These are phyloP conservation scores for Falco cherrug DNA, from an alignment of 2,797 vertebrate genomes.

Conservation along the genomic window DNA sequence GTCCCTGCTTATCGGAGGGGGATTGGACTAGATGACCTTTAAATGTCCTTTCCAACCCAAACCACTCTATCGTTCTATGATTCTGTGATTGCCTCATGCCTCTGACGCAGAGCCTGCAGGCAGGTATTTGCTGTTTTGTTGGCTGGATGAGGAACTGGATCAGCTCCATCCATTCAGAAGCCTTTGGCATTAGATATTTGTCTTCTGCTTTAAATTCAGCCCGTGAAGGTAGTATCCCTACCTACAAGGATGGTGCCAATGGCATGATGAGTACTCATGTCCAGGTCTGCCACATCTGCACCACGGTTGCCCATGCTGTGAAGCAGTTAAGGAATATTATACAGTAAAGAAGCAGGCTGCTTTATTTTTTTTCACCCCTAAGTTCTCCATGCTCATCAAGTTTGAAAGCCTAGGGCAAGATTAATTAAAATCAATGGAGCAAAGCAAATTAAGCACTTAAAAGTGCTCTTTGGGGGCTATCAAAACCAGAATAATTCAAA, in stretches of 20 bases:
- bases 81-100: neutral
- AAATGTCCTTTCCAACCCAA: neutral
- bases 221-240: accelerated
- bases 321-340: neutral
- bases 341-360: neutral
- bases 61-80: neutral
- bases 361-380: neutral
- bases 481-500: slow-evolving; percentile 62
- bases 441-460: slow-evolving; percentile 68
- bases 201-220: neutral
- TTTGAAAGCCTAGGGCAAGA: slow-evolving; percentile 65
- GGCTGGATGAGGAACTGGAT: neutral
- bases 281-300: neutral
- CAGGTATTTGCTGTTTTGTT: accelerated
- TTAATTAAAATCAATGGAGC: slow-evolving; percentile 75
- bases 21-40: neutral
- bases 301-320: neutral
- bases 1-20: neutral
- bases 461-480: slow-evolving; percentile 62
- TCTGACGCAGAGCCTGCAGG: neutral
- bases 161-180: neutral
- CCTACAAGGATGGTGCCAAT: neutral
- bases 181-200: neutral
- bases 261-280: accelerated
- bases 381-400: slow-evolving; percentile 43